Conservation (phyloP, 37 sponge, comb jelly and placozoan genomes). For the Halisarca cf. caerulea region DNA sequence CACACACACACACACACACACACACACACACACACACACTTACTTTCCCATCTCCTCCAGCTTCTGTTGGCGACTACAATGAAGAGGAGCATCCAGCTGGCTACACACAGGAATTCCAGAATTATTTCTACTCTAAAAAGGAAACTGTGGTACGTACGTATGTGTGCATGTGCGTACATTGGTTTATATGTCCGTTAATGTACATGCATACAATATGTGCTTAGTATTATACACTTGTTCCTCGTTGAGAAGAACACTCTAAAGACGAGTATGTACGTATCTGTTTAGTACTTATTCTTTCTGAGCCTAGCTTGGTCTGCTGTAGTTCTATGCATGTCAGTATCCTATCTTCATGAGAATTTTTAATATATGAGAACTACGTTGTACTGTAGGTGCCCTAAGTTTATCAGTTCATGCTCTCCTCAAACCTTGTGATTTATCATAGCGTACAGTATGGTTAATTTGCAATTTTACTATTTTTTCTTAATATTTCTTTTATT, state of each 20-base stretch:
- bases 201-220: too few species aligned
- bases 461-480: too few species aligned
- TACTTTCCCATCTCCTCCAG: not conserved
- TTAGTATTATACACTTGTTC: not conserved
- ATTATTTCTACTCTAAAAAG: not conserved
- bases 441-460: too few species aligned
- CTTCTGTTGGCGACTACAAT: constrained; percentile 17
- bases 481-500: too few species aligned
- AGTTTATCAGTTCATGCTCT: too few species aligned
- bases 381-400: too few species aligned
- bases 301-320: too few species aligned
- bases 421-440: too few species aligned
- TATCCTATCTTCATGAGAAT: too few species aligned
- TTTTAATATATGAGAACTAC: too few species aligned
- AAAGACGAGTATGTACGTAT: constrained; percentile 40
- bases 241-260: constrained; percentile 49
- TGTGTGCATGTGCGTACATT: not conserved
- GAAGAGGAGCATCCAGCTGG: not conserved
- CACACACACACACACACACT: not conserved
- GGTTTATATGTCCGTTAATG: not conserved
- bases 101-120: constrained; percentile 2
- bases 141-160: not conserved
- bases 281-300: not conserved
- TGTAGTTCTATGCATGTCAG: too few species aligned
- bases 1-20: not conserved